Base-by-base conservation (phyloP, 1,140 invertebrate genomes). In the Ladona fulva region DNA sequence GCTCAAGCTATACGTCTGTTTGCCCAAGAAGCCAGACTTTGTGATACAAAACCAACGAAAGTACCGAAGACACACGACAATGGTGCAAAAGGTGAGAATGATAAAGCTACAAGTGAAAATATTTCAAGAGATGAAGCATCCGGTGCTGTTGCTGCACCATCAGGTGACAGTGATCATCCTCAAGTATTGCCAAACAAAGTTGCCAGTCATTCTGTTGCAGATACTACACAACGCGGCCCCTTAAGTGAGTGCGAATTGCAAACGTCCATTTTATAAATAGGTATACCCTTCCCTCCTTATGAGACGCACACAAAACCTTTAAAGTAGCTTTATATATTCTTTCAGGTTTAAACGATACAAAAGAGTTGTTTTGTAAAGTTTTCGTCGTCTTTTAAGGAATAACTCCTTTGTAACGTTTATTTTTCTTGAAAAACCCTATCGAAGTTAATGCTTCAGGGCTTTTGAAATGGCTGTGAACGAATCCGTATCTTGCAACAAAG, bases 1-100 rank as follows among this genome's bases (percentile, higher is more conserved):
- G 92, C 92, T 16, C 89, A 93, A 81, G 95, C 95, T 5, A 91
- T 97, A 79, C 91, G 94, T 81, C 87, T 97, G 74, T 95, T 95
- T 83, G 92, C 92, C 66, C 88, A 92, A 83, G 94, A 95, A 84
- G 95, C 94, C 29, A 87, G 89, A 81, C 87, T 96, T 24, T 97
- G 94, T 85, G 93, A 95, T 83, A 84, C 85, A 1, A 88, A 91
- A 80, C 91, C 91, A 14, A 90, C 89, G 81, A 94, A 94, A 89
- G 89, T 93, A 75, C 88, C 91, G 44, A 86, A 90, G 80, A 92
- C 91, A 22, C 84, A 84, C n/a, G 81, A 85, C 78, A 85, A 85
- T 37, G 83, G 85, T 8, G 84, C 85, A 77, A 75, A 80, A 78
- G 81, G 80, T 79, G 78, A 78, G 22, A 81, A 81, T 79, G 44